Conservation (phyloP, 2,797 vertebrate species). For the Crocodylus rhombifer region DNA sequence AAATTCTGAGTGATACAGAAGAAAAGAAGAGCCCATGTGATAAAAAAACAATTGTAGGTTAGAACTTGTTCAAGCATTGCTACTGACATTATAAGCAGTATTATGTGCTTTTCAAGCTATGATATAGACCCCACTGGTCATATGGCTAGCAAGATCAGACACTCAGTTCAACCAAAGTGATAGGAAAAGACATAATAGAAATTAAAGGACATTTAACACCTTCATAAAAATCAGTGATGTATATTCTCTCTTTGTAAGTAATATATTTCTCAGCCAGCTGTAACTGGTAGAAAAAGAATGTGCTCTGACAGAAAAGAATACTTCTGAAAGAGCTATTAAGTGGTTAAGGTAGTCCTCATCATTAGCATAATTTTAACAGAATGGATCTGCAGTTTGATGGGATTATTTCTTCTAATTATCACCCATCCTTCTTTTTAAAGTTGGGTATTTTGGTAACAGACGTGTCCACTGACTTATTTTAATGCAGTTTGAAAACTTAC, state of each 20-base stretch:
- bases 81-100: not conserved
- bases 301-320: not conserved
- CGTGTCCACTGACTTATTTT: constrained; percentile 4
- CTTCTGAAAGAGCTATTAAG: constrained; percentile 33
- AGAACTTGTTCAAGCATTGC: not conserved
- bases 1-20: not conserved
- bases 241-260: not conserved
- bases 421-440: constrained; percentile 59
- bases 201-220: not conserved
- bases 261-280: not conserved
- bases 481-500: constrained; percentile 27
- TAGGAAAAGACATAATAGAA: not conserved
- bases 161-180: not conserved
- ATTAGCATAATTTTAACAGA: constrained; percentile 65
- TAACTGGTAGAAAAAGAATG: constrained; percentile 4
- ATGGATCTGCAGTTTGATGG: constrained; percentile 70
- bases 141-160: not conserved
- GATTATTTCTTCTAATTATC: constrained; percentile 60
- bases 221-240: not conserved
- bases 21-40: not conserved
- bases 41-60: not conserved
- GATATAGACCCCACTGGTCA: not conserved
- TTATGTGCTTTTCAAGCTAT: not conserved
- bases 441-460: constrained; percentile 42
- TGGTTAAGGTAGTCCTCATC: constrained; percentile 47